phyloP scores from a whole-genome alignment of 1,140 invertebrate species.

The Drosophila ananassae region DNA sequence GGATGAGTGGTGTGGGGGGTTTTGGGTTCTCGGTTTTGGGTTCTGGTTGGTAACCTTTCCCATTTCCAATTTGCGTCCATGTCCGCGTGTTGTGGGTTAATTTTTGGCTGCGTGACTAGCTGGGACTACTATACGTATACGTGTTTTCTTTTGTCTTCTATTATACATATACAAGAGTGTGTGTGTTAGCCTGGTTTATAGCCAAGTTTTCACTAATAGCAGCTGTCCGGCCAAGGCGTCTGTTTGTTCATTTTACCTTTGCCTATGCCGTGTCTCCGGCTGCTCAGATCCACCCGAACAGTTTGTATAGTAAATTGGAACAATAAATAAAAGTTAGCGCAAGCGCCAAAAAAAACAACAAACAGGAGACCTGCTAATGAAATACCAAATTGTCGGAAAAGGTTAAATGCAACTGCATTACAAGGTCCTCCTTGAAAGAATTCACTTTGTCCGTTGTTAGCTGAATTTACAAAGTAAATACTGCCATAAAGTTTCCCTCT shows the following conservation, averaged over 20 bases:
- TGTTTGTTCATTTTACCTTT: constrained; percentile 17
- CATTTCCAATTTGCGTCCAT: constrained; percentile 43
- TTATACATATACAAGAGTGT: constrained; percentile 4
- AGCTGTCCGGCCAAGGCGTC: constrained; percentile 37
- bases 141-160: not conserved
- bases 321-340: constrained; percentile 50
- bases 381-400: constrained; percentile 10
- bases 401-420: constrained; percentile 37
- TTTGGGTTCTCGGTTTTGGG: not conserved
- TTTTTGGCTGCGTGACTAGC: constrained; percentile 54
- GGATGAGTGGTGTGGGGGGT: constrained; percentile 16
- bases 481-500: constrained; percentile 13
- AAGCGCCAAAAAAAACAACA: constrained; percentile 35
- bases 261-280: constrained; percentile 18
- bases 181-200: constrained; percentile 6
- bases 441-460: constrained; percentile 2
- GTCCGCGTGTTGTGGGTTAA: constrained; percentile 56
- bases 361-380: not conserved
- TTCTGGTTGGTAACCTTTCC: constrained; percentile 27
- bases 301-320: constrained; percentile 43
- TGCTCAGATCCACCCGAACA: constrained; percentile 33
- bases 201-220: constrained; percentile 35
- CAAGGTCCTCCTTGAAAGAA: constrained; percentile 25
- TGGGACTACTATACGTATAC: constrained; percentile 21
- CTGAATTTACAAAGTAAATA: constrained; percentile 4